Percentiles rank a stretch among this genome's conserved stretches.
Conservation (phyloP, 2,113 vertebrate species). For the Oxyruncus cristatus region DNA sequence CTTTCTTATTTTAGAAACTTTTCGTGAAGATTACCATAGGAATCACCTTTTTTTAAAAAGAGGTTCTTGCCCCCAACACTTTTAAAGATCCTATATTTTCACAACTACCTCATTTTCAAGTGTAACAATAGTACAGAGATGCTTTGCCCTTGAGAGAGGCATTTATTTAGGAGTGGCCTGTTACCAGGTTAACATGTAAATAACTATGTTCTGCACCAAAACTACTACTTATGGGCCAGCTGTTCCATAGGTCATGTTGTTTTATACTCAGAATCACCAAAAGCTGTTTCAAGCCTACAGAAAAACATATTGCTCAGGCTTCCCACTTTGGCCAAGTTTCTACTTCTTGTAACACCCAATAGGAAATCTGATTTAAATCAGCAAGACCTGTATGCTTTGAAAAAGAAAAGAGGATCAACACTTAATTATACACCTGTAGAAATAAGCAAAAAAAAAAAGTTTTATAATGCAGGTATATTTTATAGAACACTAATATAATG, state of each 20-base stretch:
- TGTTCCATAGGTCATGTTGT: accelerated
- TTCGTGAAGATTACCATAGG: background rate
- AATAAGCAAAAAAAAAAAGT: background rate
- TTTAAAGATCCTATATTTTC: background rate
- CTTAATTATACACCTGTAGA: background rate
- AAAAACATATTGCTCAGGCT: background rate
- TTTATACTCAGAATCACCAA: background rate
- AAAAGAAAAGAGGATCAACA: background rate
- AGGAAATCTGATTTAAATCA: background rate
- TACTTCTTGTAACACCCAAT: background rate
- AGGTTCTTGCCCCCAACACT: background rate
- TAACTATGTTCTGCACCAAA: background rate
- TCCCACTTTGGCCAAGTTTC: background rate
- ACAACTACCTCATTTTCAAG: background rate
- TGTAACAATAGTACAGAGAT: background rate
- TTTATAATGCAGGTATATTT: no score
- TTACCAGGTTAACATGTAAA: background rate
- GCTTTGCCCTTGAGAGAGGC: background rate
- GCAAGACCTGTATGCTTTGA: background rate
- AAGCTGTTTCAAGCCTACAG: background rate
- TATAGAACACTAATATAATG: background rate
- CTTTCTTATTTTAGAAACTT: background rate
- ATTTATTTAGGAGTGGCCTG: background rate
- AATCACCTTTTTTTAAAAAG: background rate
- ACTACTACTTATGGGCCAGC: background rate